Base-by-base conservation (phyloP, 2,113 vertebrate species). In the Channa argus region DNA sequence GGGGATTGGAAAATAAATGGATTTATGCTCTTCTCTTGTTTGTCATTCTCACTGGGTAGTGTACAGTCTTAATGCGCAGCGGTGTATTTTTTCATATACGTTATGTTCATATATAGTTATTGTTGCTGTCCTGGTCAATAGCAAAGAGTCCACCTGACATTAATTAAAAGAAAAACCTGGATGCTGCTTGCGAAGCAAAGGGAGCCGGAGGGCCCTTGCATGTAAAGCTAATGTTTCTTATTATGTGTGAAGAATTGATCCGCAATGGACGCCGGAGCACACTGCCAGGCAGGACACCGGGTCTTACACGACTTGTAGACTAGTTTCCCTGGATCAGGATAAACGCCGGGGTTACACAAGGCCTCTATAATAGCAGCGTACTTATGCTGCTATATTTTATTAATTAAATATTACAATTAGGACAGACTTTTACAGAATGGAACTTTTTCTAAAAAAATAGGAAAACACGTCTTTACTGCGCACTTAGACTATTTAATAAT, bases 201-300 rank as follows among this genome's bases (percentile, higher is more conserved):
- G 24, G 64, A 75, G 84, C 89, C 83, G 51, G 15, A 66, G 87
- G 89, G 77, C 65, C 63, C 66, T 80, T 70, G 73, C 71, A 86
- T 91, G 86, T 89, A 83, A 85, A 87, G 74, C 84, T 84, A 92
- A 93, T 94, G 92, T 93, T 94, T 93, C 90, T 92, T 88, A 91
- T 93, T 94, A 94, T 90, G 92, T 91, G 91, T 94, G 90, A 91
- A 93, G 85, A 93, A 93, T 94, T 86, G 88, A 94, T 94, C 91
- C 66, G 91, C 79, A 71, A 90, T 91, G 92, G 92, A 77, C 74
- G 78, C 88, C 77, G 87, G 79, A 72, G 79, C 77, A 41, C 79
- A 53, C 44, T 78, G 88, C 70, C 66, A 71, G 70, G 63, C 70
- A 73, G 83, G 84, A 79, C 82, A 79, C 47, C 62, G 72, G 70